Evolutionary conservation across 2,797 vertebrate genomes (phyloP).

Genomic region (Muscicapa comitata): DNA sequence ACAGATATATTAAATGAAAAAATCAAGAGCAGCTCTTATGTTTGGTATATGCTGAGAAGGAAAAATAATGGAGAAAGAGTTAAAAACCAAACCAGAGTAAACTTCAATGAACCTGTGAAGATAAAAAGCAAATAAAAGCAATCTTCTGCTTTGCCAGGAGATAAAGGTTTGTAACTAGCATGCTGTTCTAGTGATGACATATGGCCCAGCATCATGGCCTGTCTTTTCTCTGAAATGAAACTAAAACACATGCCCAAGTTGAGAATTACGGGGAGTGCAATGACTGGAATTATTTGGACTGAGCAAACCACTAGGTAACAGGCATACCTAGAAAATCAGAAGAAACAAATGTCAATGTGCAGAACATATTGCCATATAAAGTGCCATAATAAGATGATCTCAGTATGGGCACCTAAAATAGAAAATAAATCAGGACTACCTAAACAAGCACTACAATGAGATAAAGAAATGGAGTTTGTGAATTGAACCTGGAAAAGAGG

Average conservation of each 20-base stretch:
- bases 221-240: conserved; percentile 5
- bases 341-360: neutral
- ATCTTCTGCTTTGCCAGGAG: conserved; percentile 7
- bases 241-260: neutral
- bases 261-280: neutral
- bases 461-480: neutral
- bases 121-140: conserved; percentile 21
- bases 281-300: conserved; percentile 4
- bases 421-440: neutral
- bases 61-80: neutral
- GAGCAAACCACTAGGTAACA: neutral
- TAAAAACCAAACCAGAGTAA: neutral
- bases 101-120: neutral
- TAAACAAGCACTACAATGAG: neutral
- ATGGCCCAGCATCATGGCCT: neutral
- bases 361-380: conserved; percentile 26
- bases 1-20: neutral
- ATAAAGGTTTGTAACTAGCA: conserved; percentile 40
- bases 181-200: conserved; percentile 41
- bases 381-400: neutral
- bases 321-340: conserved; percentile 27
- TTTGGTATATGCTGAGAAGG: fast-evolving
- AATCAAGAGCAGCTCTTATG: neutral
- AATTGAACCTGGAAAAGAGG: neutral
- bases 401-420: neutral